These are phyloP conservation scores for Oceanites oceanicus DNA, from an alignment of 2,113 vertebrate species.

Conservation along the genomic window DNA sequence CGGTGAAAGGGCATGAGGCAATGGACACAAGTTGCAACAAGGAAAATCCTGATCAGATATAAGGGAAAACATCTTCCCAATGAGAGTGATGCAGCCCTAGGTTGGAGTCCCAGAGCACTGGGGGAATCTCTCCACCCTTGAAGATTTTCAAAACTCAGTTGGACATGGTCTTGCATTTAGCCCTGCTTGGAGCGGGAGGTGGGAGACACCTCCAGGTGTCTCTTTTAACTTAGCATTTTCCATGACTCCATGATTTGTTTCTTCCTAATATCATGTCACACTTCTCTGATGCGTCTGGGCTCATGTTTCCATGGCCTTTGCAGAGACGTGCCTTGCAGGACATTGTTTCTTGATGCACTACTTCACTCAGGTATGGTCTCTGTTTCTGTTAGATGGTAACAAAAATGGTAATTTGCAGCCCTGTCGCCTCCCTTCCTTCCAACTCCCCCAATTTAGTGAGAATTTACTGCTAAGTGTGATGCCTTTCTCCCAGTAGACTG, in stretches of 20 bases:
- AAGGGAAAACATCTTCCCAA: not conserved
- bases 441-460: not conserved
- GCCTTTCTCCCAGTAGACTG: not conserved
- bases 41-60: not conserved
- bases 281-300: fast-evolving
- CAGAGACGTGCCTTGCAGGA: not conserved
- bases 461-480: not conserved
- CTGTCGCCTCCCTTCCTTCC: not conserved
- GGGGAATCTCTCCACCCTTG: not conserved
- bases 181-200: not conserved
- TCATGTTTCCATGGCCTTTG: not conserved
- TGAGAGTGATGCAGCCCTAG: not conserved
- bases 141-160: not conserved
- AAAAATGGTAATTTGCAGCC: not conserved
- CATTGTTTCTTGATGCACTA: not conserved
- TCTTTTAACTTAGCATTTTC: not conserved
- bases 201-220: not conserved
- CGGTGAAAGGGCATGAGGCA: not conserved
- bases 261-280: not conserved
- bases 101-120: not conserved
- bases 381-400: not conserved
- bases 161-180: not conserved
- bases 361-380: not conserved
- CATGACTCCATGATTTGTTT: not conserved
- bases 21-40: not conserved